A percentile compares a stretch with the other conserved stretches of the same genome.
These are phyloP conservation scores for Oreonectes daqikongensis DNA, from an alignment of 2,797 vertebrate species.

Conservation along the genomic window DNA sequence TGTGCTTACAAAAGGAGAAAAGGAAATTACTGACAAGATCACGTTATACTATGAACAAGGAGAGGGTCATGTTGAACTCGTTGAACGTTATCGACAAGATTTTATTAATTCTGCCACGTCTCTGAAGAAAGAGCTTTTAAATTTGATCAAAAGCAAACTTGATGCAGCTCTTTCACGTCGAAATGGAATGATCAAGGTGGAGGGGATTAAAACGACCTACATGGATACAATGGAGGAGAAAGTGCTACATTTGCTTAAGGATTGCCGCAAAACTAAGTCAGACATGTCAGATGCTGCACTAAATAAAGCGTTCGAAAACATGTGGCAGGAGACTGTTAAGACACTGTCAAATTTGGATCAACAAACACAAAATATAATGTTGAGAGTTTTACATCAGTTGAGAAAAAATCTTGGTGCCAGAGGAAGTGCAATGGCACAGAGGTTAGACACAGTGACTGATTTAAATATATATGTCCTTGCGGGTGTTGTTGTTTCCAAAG, in stretches of 20 bases:
- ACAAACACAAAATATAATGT: constrained; percentile 11
- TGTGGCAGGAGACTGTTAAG: constrained; percentile 62
- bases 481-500: no score
- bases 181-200: constrained; percentile 58
- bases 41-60: constrained; percentile 67
- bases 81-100: constrained; percentile 66
- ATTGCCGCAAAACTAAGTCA: constrained; percentile 47
- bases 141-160: no score
- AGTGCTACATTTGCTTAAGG: constrained; percentile 52
- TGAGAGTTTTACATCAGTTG: no score
- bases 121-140: constrained; percentile 51
- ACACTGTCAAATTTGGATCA: constrained; percentile 51
- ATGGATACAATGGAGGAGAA: constrained; percentile 57
- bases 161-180: constrained; percentile 59
- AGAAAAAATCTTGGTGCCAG: no score
- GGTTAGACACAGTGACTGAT: no score
- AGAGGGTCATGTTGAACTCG: constrained; percentile 63
- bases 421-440: no score
- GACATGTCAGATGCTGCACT: constrained; percentile 5
- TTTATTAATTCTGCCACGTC: constrained; percentile 64
- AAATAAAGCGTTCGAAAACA: constrained; percentile 58
- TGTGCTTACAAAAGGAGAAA: no score
- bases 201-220: constrained; percentile 58
- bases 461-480: no score
- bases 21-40: background rate